A percentile compares a stretch with the other conserved stretches of the same genome.
These are phyloP conservation scores for Hydrotaea cyrtoneurina DNA, from an alignment of 2,888 invertebrate genomes.

Conservation along the genomic window DNA sequence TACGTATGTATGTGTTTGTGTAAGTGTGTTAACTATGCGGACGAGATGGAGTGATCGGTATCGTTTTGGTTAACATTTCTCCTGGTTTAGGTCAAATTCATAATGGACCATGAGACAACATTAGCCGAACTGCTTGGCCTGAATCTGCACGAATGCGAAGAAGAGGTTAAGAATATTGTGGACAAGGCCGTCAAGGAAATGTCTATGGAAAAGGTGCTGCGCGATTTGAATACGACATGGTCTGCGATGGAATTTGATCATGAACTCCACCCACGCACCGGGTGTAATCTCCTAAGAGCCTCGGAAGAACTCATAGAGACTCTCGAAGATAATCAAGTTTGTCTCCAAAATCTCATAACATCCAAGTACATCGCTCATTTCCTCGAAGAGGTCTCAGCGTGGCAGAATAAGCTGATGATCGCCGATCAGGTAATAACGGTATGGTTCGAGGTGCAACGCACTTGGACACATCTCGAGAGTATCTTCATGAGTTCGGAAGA, in stretches of 20 bases:
- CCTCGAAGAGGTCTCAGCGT: slow-evolving; percentile 94
- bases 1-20: slow-evolving; percentile 33
- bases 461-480: slow-evolving; percentile 98
- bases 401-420: slow-evolving; percentile 95
- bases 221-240: slow-evolving; percentile 94
- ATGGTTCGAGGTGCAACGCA: slow-evolving; percentile 98
- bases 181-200: slow-evolving; percentile 99
- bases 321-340: slow-evolving; percentile 97
- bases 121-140: slow-evolving; percentile 94
- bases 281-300: slow-evolving; percentile 91
- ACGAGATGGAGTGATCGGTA: slow-evolving; percentile 22
- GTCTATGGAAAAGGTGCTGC: slow-evolving; percentile 97
- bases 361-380: slow-evolving; percentile 98
- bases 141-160: slow-evolving; percentile 97
- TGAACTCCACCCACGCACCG: slow-evolving; percentile 93
- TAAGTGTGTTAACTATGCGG: background rate
- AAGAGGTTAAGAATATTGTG: slow-evolving; percentile 98
- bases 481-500: slow-evolving; percentile 99
- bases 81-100: slow-evolving; percentile 89
- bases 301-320: slow-evolving; percentile 98
- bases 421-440: slow-evolving; percentile 96
- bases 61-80: slow-evolving; percentile 14
- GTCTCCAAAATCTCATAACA: slow-evolving; percentile 97
- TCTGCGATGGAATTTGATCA: slow-evolving; percentile 95
- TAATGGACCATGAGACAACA: slow-evolving; percentile 96